Conservation (phyloP, 2,888 invertebrate genomes). For the Lasioglossum malachurum region DNA sequence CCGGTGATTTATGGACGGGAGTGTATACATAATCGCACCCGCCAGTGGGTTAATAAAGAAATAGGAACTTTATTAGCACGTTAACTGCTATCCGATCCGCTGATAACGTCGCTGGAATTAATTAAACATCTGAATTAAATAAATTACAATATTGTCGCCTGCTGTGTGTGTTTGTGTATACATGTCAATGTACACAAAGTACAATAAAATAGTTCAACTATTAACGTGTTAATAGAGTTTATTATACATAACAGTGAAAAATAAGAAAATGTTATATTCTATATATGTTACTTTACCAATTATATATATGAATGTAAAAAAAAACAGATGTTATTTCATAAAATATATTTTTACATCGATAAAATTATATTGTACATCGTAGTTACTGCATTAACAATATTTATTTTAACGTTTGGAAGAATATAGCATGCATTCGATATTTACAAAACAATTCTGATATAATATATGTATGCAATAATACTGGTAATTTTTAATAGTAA, state of each 20-base stretch:
- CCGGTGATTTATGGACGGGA: too few species aligned
- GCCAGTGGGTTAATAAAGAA: not conserved
- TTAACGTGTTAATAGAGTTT: not conserved
- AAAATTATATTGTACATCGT: constrained; percentile 27
- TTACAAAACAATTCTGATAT: constrained; percentile 39
- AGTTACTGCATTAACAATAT: constrained; percentile 40
- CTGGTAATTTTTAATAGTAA: constrained; percentile 32
- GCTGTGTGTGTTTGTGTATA: too few species aligned
- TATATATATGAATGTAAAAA: constrained; percentile 69
- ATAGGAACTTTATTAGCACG: not conserved
- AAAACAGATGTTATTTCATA: constrained; percentile 30
- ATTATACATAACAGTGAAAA: constrained; percentile 7
- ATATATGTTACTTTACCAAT: constrained; percentile 54
- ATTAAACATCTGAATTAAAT: not conserved
- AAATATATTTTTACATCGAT: constrained; percentile 51
- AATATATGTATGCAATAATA: constrained; percentile 43
- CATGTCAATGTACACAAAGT: not conserved
- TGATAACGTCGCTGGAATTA: not conserved
- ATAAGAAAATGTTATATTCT: constrained; percentile 27
- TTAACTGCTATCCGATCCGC: not conserved
- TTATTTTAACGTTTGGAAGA: constrained; percentile 36
- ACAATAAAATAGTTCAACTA: not conserved
- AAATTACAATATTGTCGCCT: not conserved
- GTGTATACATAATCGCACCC: not conserved
- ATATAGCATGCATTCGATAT: constrained; percentile 51